Evolutionary conservation across 2,113 vertebrate species (phyloP).

Genomic region (Cochlearius cochlearius): DNA sequence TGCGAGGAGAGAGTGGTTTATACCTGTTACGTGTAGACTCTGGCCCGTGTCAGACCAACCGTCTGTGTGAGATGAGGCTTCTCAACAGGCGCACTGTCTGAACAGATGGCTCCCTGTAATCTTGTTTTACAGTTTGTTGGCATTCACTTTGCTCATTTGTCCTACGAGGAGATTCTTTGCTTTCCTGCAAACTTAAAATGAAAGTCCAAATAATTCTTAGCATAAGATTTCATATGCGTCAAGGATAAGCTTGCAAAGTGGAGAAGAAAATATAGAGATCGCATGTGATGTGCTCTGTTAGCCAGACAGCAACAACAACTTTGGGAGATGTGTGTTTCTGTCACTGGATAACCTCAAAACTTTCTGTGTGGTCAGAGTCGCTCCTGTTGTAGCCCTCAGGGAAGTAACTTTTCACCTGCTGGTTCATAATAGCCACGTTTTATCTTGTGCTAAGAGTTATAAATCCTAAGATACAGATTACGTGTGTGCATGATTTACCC

Average conservation of each 20-base stretch:
- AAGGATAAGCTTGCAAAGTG: background rate
- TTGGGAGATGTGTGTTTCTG: background rate
- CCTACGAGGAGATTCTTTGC: background rate
- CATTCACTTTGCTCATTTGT: background rate
- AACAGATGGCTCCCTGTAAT: constrained; percentile 21
- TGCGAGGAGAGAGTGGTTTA: background rate
- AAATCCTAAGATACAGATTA: background rate
- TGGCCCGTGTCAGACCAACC: background rate
- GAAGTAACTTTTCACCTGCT: background rate
- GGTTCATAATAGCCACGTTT: background rate
- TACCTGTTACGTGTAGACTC: background rate
- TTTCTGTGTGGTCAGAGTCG: background rate
- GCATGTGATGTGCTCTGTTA: background rate
- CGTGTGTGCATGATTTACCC: background rate
- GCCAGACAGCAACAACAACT: background rate
- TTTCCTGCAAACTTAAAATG: background rate
- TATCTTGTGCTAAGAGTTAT: background rate
- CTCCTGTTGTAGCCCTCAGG: background rate
- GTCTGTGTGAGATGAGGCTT: background rate
- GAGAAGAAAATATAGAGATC: background rate
- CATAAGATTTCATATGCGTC: background rate
- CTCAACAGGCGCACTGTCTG: background rate
- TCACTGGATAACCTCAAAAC: background rate
- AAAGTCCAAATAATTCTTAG: background rate
- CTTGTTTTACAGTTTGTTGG: background rate